These are phyloP conservation scores for Mallateleia sp. DNA, from an alignment of 2,888 invertebrate species.

Conservation along the genomic window DNA sequence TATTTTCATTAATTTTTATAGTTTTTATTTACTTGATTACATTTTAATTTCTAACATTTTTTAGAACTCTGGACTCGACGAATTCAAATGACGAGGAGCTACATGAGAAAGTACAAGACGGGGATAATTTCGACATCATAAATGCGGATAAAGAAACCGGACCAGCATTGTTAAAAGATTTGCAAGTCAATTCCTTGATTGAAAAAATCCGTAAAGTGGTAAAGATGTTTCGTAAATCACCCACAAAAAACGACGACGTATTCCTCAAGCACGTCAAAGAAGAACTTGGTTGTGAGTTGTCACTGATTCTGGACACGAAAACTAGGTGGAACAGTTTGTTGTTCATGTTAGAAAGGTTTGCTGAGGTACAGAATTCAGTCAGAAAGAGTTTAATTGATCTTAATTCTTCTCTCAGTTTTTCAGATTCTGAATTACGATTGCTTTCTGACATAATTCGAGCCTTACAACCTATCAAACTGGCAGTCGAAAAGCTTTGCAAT, in stretches of 20 bases:
- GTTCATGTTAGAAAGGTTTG: constrained; percentile 65
- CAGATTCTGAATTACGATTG: constrained; percentile 14
- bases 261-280: constrained; percentile 75
- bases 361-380: constrained; percentile 12
- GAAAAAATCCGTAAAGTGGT: constrained; percentile 77
- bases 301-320: constrained; percentile 73
- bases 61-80: too few species aligned
- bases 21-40: too few species aligned
- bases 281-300: constrained; percentile 68
- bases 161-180: too few species aligned
- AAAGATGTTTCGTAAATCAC: constrained; percentile 76
- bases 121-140: too few species aligned
- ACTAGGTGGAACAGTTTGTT: constrained; percentile 78
- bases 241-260: constrained; percentile 72
- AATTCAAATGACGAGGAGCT: too few species aligned
- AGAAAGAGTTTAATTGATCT: constrained; percentile 42
- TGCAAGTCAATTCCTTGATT: too few species aligned
- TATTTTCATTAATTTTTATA: too few species aligned
- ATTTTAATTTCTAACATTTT: too few species aligned
- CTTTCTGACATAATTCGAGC: constrained; percentile 29
- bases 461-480: constrained; percentile 35
- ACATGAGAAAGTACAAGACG: too few species aligned
- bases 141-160: too few species aligned
- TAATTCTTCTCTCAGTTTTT: constrained; percentile 26
- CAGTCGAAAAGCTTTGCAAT: constrained; percentile 30